Evolutionary conservation across 2,113 vertebrate species (phyloP).

Genomic region (Embiotoca jacksoni): DNA sequence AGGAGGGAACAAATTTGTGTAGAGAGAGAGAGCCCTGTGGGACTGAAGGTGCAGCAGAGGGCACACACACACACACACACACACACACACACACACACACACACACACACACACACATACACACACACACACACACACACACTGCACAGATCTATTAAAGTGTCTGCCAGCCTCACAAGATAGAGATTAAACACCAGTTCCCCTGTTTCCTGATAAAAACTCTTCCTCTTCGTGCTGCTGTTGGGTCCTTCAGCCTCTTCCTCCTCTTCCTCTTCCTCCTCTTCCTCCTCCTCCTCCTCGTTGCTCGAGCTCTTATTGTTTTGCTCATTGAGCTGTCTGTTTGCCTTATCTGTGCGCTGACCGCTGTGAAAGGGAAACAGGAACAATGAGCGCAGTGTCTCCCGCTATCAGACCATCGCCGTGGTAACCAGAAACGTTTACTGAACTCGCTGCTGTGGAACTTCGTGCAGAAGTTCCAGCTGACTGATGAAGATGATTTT

Average conservation of each 20-base stretch:
- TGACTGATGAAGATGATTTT: no score
- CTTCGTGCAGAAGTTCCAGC: conserved; percentile 1
- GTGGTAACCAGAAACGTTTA: background rate
- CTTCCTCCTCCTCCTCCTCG: background rate
- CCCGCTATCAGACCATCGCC: background rate
- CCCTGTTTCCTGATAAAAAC: conserved; percentile 22
- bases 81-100: conserved; percentile 13
- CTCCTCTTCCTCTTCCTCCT: background rate
- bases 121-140: conserved; percentile 4
- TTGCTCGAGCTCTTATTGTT: conserved; percentile 14
- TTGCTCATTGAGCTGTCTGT: conserved; percentile 48
- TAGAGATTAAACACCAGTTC: conserved; percentile 37
- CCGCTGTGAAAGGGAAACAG: background rate
- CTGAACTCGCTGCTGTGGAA: no score
- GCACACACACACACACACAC: background rate
- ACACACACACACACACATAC: background rate
- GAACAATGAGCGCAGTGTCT: background rate
- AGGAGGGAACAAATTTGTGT: conserved; percentile 35
- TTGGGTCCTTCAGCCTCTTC: background rate
- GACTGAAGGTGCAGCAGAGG: conserved; percentile 40
- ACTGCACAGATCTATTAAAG: conserved; percentile 35
- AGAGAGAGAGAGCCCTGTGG: conserved; percentile 34
- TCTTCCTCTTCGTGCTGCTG: no score
- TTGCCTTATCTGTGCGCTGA: conserved; percentile 26
- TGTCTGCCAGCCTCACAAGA: conserved; percentile 30